Percentiles rank a stretch among this genome's conserved stretches.
Evolutionary conservation across 2,113 vertebrate genomes (phyloP).

Genomic region (Odocoileus hemionus): DNA sequence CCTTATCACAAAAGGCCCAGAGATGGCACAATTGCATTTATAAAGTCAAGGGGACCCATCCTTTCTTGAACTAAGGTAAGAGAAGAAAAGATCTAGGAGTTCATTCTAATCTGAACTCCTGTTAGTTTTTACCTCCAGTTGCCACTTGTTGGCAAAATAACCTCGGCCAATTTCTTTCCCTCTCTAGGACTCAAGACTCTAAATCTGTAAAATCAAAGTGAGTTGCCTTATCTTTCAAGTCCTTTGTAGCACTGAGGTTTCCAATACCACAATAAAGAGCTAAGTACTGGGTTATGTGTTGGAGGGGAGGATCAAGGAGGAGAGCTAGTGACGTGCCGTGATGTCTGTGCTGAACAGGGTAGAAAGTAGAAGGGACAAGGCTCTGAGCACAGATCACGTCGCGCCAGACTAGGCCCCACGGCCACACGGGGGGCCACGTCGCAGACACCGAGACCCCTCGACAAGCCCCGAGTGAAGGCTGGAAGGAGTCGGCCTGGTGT

Average conservation of each 20-base stretch:
- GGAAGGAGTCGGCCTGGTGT: neutral
- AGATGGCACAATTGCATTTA: neutral
- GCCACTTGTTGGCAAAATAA: neutral
- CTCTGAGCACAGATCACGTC: neutral
- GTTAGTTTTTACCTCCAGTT: neutral
- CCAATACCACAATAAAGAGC: neutral
- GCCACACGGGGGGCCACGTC: neutral
- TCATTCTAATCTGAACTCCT: neutral
- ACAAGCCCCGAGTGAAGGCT: neutral
- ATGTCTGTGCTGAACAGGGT: neutral
- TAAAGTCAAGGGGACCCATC: neutral
- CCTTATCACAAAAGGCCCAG: neutral
- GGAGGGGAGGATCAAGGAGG: rapidly evolving
- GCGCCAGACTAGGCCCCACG: neutral
- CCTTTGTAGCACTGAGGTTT: neutral
- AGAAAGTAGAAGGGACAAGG: neutral
- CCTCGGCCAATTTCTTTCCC: neutral
- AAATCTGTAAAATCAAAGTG: neutral
- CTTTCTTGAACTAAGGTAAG: neutral
- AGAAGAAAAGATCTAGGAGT: neutral
- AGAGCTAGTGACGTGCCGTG: neutral
- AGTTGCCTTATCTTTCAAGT: neutral
- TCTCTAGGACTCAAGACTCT: neutral
- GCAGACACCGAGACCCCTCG: neutral
- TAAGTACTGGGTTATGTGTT: neutral